phyloP scores from a whole-genome alignment of 2,888 invertebrate genomes.

The Nemotelus nigrinus region DNA sequence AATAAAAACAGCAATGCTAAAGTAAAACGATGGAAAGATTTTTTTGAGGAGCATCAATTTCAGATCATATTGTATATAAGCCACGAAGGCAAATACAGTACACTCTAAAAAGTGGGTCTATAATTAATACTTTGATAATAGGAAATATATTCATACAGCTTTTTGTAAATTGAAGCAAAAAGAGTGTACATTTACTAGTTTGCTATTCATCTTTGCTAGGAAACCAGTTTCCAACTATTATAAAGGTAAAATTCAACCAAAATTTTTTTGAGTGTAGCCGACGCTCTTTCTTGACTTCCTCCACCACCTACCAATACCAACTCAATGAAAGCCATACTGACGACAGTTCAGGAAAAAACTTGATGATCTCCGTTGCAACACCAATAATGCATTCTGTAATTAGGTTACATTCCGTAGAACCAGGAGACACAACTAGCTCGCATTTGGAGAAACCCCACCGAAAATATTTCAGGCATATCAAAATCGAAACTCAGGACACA shows the following conservation, averaged over 20 bases:
- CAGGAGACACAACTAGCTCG: not conserved
- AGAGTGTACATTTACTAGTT: too few relatives aligned
- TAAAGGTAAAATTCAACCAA: too few relatives aligned
- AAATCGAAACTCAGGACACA: not conserved
- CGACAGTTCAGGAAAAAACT: not conserved
- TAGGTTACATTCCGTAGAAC: not conserved
- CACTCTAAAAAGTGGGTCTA: too few relatives aligned
- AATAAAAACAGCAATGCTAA: not conserved
- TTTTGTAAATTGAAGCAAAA: too few relatives aligned
- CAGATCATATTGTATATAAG: not conserved
- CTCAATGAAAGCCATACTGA: not conserved
- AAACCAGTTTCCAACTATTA: too few relatives aligned
- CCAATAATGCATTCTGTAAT: not conserved
- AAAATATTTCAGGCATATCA: not conserved
- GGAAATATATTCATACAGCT: too few relatives aligned
- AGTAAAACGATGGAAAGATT: not conserved
- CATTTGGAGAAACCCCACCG: not conserved
- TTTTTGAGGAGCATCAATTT: not conserved
- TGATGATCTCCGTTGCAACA: not conserved
- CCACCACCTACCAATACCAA: not conserved
- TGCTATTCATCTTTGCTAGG: too few relatives aligned
- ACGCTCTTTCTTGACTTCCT: not conserved
- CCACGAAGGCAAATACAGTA: too few relatives aligned
- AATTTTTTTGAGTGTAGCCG: too few relatives aligned
- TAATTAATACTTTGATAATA: too few relatives aligned